Evolutionary conservation across 2,888 invertebrate species (phyloP), one percentile per base, ranked within the genome.

Genomic region (Dryadula phaetusa): DNA sequence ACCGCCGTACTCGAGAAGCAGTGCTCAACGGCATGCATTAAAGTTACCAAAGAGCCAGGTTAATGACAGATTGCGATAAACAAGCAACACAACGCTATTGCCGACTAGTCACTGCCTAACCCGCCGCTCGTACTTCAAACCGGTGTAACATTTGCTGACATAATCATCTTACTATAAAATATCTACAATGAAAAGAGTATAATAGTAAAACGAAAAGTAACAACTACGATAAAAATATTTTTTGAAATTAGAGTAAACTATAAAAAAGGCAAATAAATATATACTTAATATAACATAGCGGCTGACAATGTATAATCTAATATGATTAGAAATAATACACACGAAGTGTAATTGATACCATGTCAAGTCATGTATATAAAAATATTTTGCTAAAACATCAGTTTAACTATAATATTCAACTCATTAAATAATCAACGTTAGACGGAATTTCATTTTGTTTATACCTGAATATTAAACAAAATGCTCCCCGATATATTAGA

Each of bases 21-120:
- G 69, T 67, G 70, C 53, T 61, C 37, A 47, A 49, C 73, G 70
- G 69, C 56, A 71, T 74, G 74, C 73, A 72, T 74, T 72, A 65
- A 67, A 40, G 74, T 86, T 86, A 78, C 84, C 70, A 75, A 85
- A 86, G 68, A 58, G 72, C 56, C 77, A 70, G 81, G 80, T 79
- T 82, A 82, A 78, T 80, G 79, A 82, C 77, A 78, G 85, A 84
- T 86, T 88, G 86, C 83, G 76, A 81, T 79, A 78, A 72, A 70
- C 77, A 72, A 76, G 71, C 75, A 69, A 68, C 77, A 32, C 54
- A 34, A 34, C 56, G 22, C 82, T 37, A 12, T 42, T 40, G 58
- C 18, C 40, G 81, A 79, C 79, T 80, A 78, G 72, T 44, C 25
- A 44, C 28, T 12, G 40, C 12, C 42, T 54, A 62, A 60, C 72